Percentiles rank a stretch among this genome's conserved stretches.
Conservation (phyloP, 2,888 invertebrate genomes). For the Eurytoma californica region DNA sequence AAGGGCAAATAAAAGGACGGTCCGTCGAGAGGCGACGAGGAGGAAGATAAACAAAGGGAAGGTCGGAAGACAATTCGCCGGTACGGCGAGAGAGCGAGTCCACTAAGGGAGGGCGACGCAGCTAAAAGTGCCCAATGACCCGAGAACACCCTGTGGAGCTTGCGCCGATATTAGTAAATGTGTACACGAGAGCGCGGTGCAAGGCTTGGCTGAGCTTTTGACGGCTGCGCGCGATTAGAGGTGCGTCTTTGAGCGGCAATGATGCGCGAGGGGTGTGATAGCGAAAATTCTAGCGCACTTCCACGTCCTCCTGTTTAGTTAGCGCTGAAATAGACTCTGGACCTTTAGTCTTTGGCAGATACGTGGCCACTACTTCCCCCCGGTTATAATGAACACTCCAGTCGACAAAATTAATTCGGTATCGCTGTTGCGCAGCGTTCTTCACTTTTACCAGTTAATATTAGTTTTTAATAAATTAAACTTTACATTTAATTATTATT, state of each 20-base stretch:
- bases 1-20: conserved; percentile 18
- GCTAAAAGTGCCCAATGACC: conserved; percentile 37
- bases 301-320: background rate
- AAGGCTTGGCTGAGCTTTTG: background rate
- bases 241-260: conserved; percentile 27
- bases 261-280: conserved; percentile 34
- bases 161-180: background rate
- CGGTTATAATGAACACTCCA: background rate
- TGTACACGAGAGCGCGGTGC: background rate
- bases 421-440: no score
- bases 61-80: conserved; percentile 30
- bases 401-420: background rate
- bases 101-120: background rate
- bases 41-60: conserved; percentile 39
- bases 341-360: no score
- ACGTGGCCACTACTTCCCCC: no score
- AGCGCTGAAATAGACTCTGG: no score
- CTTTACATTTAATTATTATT: no score
- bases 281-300: conserved; percentile 12
- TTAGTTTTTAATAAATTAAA: no score
- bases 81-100: background rate
- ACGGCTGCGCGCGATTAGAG: conserved; percentile 22
- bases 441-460: no score
- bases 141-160: conserved; percentile 29
- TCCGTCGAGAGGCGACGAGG: background rate